Evolutionary conservation across 2,888 invertebrate genomes (phyloP).

Genomic region (Perizoma flavofasciatum): DNA sequence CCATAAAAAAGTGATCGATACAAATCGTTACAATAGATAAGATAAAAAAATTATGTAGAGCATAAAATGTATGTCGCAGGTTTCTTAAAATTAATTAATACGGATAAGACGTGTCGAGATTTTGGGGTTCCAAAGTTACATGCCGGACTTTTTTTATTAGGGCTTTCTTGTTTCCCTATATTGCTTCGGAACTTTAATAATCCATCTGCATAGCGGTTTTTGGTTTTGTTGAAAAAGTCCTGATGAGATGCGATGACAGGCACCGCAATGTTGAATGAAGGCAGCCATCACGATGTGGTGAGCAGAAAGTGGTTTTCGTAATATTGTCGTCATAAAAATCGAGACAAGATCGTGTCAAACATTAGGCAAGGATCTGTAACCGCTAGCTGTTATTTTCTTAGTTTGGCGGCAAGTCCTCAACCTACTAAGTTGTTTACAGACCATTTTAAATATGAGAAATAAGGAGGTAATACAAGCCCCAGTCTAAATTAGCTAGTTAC

Average conservation of each 20-base stretch:
- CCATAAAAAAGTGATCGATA: too few species aligned
- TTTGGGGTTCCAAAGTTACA: too few species aligned
- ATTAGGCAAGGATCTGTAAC: constrained; percentile 3
- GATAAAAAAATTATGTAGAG: too few species aligned
- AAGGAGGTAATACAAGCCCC: background rate
- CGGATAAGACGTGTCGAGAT: too few species aligned
- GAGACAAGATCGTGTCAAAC: constrained; percentile 15
- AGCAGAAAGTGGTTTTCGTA: constrained; percentile 46
- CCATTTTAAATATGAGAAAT: background rate
- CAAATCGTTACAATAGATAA: too few species aligned
- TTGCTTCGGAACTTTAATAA: constrained; percentile 4
- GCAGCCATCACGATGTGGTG: constrained; percentile 46
- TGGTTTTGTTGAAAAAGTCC: constrained; percentile 51
- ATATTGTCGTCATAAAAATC: constrained; percentile 36
- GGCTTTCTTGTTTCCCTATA: too few species aligned
- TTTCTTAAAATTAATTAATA: too few species aligned
- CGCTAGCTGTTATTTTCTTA: constrained; percentile 2
- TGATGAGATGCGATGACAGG: constrained; percentile 49
- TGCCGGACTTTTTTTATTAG: too few species aligned
- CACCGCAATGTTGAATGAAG: constrained; percentile 57
- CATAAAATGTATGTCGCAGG: too few species aligned
- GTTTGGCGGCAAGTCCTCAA: background rate
- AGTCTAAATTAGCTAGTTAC: constrained; percentile 4
- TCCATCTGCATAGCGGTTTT: constrained; percentile 47
- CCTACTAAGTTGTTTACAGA: background rate